phyloP scores from a whole-genome alignment of 92 coral and sea anemone genomes.

The Bergia puertoricense region DNA sequence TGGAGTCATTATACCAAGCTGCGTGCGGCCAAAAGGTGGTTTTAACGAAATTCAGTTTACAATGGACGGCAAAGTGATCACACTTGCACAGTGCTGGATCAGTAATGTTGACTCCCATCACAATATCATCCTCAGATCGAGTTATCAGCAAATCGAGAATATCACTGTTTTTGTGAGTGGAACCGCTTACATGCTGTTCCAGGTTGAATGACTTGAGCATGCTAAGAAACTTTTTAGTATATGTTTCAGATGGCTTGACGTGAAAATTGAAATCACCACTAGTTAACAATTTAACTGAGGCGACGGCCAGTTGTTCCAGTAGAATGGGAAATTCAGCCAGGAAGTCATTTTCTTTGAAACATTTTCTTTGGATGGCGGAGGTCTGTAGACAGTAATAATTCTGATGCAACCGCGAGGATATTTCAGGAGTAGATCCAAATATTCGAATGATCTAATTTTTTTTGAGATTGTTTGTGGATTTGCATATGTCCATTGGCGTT shows the following conservation, averaged over 20 bases:
- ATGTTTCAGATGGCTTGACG: slow-evolving; percentile 22
- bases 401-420: too few species aligned
- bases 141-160: not conserved
- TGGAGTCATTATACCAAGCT: not conserved
- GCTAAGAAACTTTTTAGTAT: slow-evolving; percentile 24
- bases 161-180: too few species aligned
- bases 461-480: not conserved
- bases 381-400: slow-evolving; percentile 25
- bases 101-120: slow-evolving; percentile 10
- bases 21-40: not conserved
- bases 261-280: slow-evolving; percentile 46
- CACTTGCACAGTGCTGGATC: not conserved
- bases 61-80: slow-evolving; percentile 1
- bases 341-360: not conserved
- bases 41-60: not conserved
- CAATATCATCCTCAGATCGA: slow-evolving; percentile 27
- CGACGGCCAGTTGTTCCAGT: slow-evolving; percentile 10
- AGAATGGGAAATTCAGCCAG: not conserved
- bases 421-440: slow-evolving; percentile 14
- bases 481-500: not conserved
- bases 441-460: slow-evolving; percentile 22
- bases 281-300: slow-evolving; percentile 17
- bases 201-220: slow-evolving; percentile 29
- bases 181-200: slow-evolving; percentile 1
- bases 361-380: slow-evolving; percentile 33